Evolutionary conservation across 2,113 vertebrate species (phyloP), one percentile per base, ranked within the genome.

Genomic region (Misgurnus mizolepis): DNA sequence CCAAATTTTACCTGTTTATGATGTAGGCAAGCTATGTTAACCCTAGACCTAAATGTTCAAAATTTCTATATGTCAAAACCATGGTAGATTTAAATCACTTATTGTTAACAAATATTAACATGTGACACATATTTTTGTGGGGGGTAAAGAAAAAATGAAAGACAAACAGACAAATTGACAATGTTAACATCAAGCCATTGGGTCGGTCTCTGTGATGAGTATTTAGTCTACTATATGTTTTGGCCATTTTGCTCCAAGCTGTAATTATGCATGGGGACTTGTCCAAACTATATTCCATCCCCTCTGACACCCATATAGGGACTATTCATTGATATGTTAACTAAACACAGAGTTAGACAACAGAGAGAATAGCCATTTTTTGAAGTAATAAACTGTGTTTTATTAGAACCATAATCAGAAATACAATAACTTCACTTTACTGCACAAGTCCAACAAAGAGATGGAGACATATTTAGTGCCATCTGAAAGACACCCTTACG

Each of bases 391-490:
- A 58, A 58, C 15, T n/a, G 17, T n/a, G 55, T 58, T 58, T 58
- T 58, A 58, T 58, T 58, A 58, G 55, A 58, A 58, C 17, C 55
- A 58, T n/a, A 58, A 58, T 58, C 55, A 58, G 55, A 58, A 58
- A 58, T 58, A 58, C 15, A 58, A 7, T n/a, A 58, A 6, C 55
- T 58, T 58, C 14, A 58, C 45, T 47, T 47, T 45, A 45, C 9
- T 47, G 45, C 45, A 47, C 55, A 56, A 56, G 4, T n/a, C 22
- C 22, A 22, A 22, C 22, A 22, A 22, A 22, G 22, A 22, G 22
- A 22, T 58, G 55, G 55, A 58, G 55, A 58, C 55, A 58, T 58
- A 58, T 58, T 18, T n/a, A n/a, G 55, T 58, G 55, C 55, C 55
- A 58, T 58, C 7, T 58, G 17, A 58, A 58, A 58, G 55, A 58